phyloP scores from a whole-genome alignment of 2,888 invertebrate species.

The Bedellia somnulentella region DNA sequence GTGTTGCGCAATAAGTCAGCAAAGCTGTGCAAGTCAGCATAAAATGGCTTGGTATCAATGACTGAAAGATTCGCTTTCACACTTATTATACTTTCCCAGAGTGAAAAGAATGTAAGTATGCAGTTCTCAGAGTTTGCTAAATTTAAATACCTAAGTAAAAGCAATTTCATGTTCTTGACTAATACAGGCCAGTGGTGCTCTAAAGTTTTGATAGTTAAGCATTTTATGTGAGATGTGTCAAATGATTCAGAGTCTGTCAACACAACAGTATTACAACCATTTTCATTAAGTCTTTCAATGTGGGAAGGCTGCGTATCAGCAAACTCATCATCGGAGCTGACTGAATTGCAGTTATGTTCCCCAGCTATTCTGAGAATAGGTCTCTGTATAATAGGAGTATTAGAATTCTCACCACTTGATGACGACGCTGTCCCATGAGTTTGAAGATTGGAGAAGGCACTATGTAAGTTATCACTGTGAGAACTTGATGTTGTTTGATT shows the following conservation, averaged over 20 bases:
- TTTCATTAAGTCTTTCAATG: slow-evolving; percentile 43
- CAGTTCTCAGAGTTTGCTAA: slow-evolving; percentile 68
- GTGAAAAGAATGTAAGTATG: slow-evolving; percentile 77
- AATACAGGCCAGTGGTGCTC: slow-evolving; percentile 84
- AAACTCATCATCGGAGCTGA: slow-evolving; percentile 28
- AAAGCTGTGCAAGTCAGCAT: slow-evolving; percentile 80
- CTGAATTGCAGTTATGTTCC: slow-evolving; percentile 20
- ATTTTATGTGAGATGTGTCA: slow-evolving; percentile 85
- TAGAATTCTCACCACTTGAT: slow-evolving; percentile 20
- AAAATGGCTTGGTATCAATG: slow-evolving; percentile 86
- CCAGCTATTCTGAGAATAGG: slow-evolving; percentile 37
- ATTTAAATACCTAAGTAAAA: slow-evolving; percentile 60
- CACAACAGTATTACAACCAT: slow-evolving; percentile 62
- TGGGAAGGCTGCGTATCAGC: slow-evolving; percentile 28
- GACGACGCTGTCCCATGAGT: slow-evolving; percentile 37
- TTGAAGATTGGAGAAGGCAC: slow-evolving; percentile 50
- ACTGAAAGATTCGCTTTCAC: slow-evolving; percentile 89
- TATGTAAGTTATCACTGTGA: slow-evolving; percentile 34
- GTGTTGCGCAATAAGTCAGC: slow-evolving; percentile 70
- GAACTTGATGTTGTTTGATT: slow-evolving; percentile 21
- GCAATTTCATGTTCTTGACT: slow-evolving; percentile 69
- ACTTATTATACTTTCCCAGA: slow-evolving; percentile 90
- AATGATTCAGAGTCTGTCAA: slow-evolving; percentile 80
- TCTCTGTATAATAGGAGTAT: slow-evolving; percentile 30
- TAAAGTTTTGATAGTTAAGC: slow-evolving; percentile 80